Conservation (phyloP, 2,888 invertebrate species). For the Drosophila neotestacea region DNA sequence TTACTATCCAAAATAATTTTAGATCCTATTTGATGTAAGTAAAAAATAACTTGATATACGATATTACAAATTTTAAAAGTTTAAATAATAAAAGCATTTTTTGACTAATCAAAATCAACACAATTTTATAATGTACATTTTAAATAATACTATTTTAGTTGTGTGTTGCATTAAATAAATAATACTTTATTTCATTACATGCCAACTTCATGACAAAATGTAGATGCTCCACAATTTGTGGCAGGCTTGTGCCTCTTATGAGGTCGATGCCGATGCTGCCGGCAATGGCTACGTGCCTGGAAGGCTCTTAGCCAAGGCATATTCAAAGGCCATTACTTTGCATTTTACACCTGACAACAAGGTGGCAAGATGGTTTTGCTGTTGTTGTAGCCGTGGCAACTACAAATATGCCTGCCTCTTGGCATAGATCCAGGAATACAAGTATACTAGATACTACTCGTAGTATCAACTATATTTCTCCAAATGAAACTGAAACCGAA, state of each 20-base stretch:
- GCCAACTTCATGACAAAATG: neutral
- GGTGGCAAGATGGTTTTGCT: constrained; percentile 22
- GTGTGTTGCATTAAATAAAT: too few species aligned
- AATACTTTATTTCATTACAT: too few species aligned
- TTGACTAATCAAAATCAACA: too few species aligned
- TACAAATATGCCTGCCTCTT: constrained; percentile 29
- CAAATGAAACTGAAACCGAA: constrained; percentile 25
- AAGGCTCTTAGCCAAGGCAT: constrained; percentile 59
- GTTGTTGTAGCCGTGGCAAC: constrained; percentile 9
- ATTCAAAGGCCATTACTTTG: constrained; percentile 76
- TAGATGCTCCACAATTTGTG: constrained; percentile 2
- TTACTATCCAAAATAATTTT: too few species aligned
- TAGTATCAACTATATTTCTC: constrained; percentile 6
- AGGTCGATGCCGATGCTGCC: constrained; percentile 3
- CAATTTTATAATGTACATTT: too few species aligned
- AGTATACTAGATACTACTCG: constrained; percentile 4
- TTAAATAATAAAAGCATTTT: too few species aligned
- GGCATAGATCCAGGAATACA: constrained; percentile 67
- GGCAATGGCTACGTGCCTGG: constrained; percentile 36
- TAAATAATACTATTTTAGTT: too few species aligned
- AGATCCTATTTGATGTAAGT: too few species aligned
- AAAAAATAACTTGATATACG: too few species aligned
- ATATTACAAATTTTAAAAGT: too few species aligned
- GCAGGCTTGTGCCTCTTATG: constrained; percentile 8
- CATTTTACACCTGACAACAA: constrained; percentile 76